phyloP scores from a whole-genome alignment of 2,113 vertebrate species.

The Suricata suricatta region DNA sequence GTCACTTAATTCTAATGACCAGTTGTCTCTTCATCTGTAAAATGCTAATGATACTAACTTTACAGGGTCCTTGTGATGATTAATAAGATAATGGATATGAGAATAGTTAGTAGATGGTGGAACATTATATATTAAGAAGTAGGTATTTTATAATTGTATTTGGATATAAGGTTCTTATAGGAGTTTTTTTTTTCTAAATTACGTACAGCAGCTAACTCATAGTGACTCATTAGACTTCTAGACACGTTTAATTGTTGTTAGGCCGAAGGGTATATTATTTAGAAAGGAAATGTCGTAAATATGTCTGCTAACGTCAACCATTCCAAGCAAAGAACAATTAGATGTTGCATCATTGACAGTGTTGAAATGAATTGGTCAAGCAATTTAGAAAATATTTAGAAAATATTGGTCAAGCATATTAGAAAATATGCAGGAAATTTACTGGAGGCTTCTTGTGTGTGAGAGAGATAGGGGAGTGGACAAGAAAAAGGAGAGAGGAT shows the following conservation, averaged over 20 bases:
- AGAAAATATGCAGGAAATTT: not conserved
- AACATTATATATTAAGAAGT: not conserved
- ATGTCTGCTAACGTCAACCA: not conserved
- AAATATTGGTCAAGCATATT: not conserved
- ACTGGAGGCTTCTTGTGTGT: not conserved
- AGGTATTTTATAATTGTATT: not conserved
- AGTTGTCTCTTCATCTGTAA: constrained; percentile 37
- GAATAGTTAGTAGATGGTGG: not conserved
- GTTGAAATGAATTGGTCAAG: not conserved
- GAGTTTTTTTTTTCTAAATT: not conserved
- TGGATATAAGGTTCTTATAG: not conserved
- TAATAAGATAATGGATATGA: not conserved
- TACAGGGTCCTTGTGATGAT: not conserved
- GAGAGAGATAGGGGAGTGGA: not conserved
- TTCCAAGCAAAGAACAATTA: not conserved
- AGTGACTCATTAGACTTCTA: not conserved
- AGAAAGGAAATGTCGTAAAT: not conserved
- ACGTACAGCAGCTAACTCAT: not conserved
- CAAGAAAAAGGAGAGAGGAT: not conserved
- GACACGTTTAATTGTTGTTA: not conserved
- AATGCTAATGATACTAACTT: not conserved
- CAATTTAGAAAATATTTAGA: too few species aligned
- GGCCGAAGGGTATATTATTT: not conserved
- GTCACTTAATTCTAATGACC: constrained; percentile 1
- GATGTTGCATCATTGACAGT: not conserved